phyloP scores from a whole-genome alignment of 2,888 invertebrate genomes.

The Lithophane semibrunnea region DNA sequence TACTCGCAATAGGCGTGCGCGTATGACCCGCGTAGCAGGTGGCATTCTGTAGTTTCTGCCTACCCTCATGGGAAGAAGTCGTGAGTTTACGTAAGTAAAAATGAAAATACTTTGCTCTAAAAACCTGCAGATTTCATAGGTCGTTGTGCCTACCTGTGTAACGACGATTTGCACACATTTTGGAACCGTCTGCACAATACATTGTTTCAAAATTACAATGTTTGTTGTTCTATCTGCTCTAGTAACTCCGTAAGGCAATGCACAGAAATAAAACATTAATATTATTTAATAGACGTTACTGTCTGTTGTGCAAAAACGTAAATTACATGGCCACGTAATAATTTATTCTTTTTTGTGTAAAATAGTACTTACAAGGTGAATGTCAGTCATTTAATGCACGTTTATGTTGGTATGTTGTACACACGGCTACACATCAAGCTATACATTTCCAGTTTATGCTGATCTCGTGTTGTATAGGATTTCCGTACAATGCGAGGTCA shows the following conservation, averaged over 20 bases:
- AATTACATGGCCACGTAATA: conserved; percentile 1
- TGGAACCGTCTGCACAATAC: not conserved
- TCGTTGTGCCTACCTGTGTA: not conserved
- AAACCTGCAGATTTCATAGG: too few relatives aligned
- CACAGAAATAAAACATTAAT: conserved; percentile 2
- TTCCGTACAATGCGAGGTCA: too few relatives aligned
- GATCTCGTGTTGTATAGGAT: too few relatives aligned
- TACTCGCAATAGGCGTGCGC: too few relatives aligned
- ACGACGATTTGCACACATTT: conserved; percentile 3
- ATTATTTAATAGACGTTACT: conserved; percentile 35
- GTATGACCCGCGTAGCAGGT: too few relatives aligned
- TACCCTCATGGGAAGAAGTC: too few relatives aligned
- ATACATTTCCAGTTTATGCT: too few relatives aligned
- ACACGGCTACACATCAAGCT: too few relatives aligned
- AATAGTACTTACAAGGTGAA: conserved; percentile 18
- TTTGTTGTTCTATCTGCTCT: conserved; percentile 35
- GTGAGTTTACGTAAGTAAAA: too few relatives aligned
- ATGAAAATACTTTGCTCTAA: too few relatives aligned
- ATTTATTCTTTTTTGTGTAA: conserved; percentile 6
- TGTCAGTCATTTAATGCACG: not conserved
- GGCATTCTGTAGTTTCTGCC: too few relatives aligned
- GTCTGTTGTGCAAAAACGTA: conserved; percentile 10
- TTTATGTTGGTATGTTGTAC: not conserved
- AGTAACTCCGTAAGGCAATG: conserved; percentile 35
- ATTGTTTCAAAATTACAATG: conserved; percentile 24